Base-by-base conservation (phyloP, 1,140 invertebrate species). In the Sitobion miscanthi region DNA sequence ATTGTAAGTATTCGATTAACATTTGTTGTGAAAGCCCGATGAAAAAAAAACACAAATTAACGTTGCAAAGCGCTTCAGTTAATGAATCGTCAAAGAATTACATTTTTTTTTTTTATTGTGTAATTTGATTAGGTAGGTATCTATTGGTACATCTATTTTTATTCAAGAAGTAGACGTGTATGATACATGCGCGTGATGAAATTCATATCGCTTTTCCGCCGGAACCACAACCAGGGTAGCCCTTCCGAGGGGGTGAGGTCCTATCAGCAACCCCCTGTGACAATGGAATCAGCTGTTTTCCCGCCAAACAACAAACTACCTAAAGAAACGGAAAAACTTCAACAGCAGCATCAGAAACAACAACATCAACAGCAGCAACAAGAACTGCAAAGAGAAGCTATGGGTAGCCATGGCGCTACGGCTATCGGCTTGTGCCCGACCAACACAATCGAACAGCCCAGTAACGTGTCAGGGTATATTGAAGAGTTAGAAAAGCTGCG, bases 251-350 rank as follows among this genome's bases (percentile, higher is more conserved):
- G 91, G 91, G 91, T 86, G 77, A 93, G 82, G n/a, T 35, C 91
- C 91, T 93, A 93, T 93, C 91, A 93, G 35, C 91, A 86, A 93
- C 91, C 91, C 91, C 47, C 91, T 45, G 91, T 85, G 47, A 93
- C 91, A 93, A 93, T 93, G 91, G 91, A 93, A 93, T 93, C 91
- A 93, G 91, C 91, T 93, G 91, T 93, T 93, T 93, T 93, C 91
- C 91, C 91, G 91, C 91, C 91, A 93, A 93, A 93, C 91, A 92
- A 92, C 91, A 93, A 93, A 82, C 91, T 83, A 30, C 45, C 91
- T n/a, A 47, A 85, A 85, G 91, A 38, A 93, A 93, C 91, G 49
- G 82, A 93, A 57, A 93, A 93, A 86, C 82, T 35, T 30, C 91
- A 83, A 52, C 77, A 38, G 5, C 77, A 92, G n/a, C 90, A 77